Base-by-base conservation (phyloP, 2,113 vertebrate genomes). In the Xiphophorus maculatus region DNA sequence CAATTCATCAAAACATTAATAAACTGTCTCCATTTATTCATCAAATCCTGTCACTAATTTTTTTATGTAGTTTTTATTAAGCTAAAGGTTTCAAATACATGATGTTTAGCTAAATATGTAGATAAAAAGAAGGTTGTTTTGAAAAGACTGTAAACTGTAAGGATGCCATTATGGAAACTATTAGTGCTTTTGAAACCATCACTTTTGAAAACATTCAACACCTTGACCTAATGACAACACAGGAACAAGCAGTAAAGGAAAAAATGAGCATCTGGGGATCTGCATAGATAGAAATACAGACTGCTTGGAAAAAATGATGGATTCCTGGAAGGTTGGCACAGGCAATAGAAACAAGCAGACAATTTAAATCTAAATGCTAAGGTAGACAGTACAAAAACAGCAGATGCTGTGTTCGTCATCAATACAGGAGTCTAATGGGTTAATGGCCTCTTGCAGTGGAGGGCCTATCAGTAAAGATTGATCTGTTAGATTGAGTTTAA, bases 251-350 rank as follows among this genome's bases (percentile, higher is more conserved):
- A 19, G 17, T 48, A 17, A 48, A 48, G 44, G 17, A 48, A 48
- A 14, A 48, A 17, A 19, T 48, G 44, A 48, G 44, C 4, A 48
- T 48, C 44, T 48, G 44, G 44, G 44, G 44, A 32, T 44, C 32
- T 28, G 63, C 40, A 40, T 33, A 37, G 48, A 71, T 74, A 94
- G 89, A 92, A 93, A 93, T 89, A 91, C 90, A 91, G 74, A 68
- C 71, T 77, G 83, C 84, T 85, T 87, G 79, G 86, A 88, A 84
- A 75, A 82, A 35, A 9, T 8, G n/a, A 74, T 28, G 62, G 68
- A 87, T 90, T 89, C 90, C 89, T 73, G 82, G 71, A 73, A 80
- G 40, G 82, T 54, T 19, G 64, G 63, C 62, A 62, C 0, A 28
- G 61, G 25, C 25, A 25, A 68, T 71, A 40, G 32, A 81, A 80